Base-by-base conservation (phyloP, 2,888 invertebrate species). In the Scotopteryx bipunctaria region DNA sequence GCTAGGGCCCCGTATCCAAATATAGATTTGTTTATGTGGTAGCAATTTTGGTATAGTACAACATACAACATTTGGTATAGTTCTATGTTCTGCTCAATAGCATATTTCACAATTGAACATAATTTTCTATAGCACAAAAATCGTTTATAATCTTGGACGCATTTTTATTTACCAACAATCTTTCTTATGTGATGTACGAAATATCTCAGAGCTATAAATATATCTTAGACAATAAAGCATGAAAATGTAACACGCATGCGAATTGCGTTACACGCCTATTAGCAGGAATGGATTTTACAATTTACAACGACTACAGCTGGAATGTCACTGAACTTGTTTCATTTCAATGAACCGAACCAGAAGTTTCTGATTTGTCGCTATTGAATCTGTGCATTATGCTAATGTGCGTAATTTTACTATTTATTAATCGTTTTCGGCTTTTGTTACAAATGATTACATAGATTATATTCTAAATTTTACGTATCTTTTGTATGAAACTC, bases 281-380 rank as follows among this genome's bases (percentile, higher is more conserved):
- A 56, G 45, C 44, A 45, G 44, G 50, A 55, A 49, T 38, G 16
- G 33, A 50, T 50, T 59, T 42, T 43, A 49, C 52, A 50, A 53
- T 61, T 63, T 35, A 56, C 59, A 58, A 36, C 53, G 43, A 55
- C 53, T 56, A 51, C 48, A 57, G 53, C 47, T 33, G 55, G 63
- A 63, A 63, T 63, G 61, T 59, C 64, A 60, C 57, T 64, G 64
- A 64, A 64, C 64, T 64, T 59, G 58, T 59, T 61, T 59, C 41
- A 61, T 61, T 62, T 44, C 60, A 64, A 57, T 60, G 59, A 64
- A 60, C 59, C 56, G 54, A 55, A 55, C 62, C 62, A 63, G 60
- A 60, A 60, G 63, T 60, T 60, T 50, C 49, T 58, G 63, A 63
- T 63, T 63, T 60, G 56, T 55, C 53, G 50, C 51, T 47, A 51